phyloP scores from a whole-genome alignment of 2,797 vertebrate genomes.

The Coregonus sp. region DNA sequence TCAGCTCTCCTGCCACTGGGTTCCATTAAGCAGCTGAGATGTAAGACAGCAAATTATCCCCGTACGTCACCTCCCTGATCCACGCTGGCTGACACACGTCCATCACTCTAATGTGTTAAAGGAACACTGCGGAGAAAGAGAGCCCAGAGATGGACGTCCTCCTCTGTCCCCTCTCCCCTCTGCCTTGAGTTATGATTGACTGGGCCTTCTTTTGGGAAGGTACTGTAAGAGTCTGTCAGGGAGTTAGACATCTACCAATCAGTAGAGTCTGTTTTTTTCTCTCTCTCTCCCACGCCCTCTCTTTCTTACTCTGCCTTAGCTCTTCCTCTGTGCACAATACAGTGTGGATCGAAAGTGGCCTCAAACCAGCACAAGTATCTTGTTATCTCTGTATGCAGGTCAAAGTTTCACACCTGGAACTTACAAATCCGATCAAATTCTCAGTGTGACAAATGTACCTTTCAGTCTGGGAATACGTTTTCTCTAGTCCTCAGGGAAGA shows the following conservation, averaged over 20 bases:
- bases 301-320: conserved; percentile 4
- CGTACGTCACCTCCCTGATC: conserved; percentile 55
- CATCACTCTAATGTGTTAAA: conserved; percentile 50
- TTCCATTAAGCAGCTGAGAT: conserved; percentile 54
- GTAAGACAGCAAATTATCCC: conserved; percentile 54
- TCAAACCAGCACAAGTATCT: conserved; percentile 31
- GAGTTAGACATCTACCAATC: background rate
- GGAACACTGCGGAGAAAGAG: conserved; percentile 40
- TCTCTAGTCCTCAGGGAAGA: conserved; percentile 26
- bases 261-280: background rate
- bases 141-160: conserved; percentile 27
- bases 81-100: conserved; percentile 59
- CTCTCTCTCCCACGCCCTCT: background rate
- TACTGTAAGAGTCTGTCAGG: conserved; percentile 38
- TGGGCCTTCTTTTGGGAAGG: conserved; percentile 44
- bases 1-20: conserved; percentile 46
- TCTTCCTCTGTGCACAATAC: conserved; percentile 23
- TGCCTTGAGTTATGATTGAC: conserved; percentile 61
- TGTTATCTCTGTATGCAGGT: conserved; percentile 45
- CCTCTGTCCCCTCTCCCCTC: conserved; percentile 20
- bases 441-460: conserved; percentile 41
- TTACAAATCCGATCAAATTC: conserved; percentile 39
- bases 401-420: conserved; percentile 28
- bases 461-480: conserved; percentile 27
- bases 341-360: conserved; percentile 17